These are phyloP conservation scores for Palythoa caribaeorum DNA, from an alignment of 92 coral and sea anemone genomes.

Conservation along the genomic window DNA sequence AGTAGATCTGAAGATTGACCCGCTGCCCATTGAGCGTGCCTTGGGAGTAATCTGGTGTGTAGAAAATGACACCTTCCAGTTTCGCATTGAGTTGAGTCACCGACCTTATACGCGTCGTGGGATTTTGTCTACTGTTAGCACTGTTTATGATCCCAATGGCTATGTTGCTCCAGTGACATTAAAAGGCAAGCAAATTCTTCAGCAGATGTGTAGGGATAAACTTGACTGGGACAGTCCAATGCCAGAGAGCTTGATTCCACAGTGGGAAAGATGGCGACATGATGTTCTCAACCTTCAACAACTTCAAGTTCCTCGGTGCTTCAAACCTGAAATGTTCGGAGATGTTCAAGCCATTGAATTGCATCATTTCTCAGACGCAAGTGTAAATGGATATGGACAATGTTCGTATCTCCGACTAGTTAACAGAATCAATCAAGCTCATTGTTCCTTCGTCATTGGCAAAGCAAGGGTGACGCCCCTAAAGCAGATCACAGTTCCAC, in stretches of 20 bases:
- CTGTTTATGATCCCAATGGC: conserved; percentile 19
- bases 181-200: background rate
- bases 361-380: background rate
- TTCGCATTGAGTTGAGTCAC: conserved; percentile 15
- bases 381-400: background rate
- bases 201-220: conserved; percentile 15
- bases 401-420: background rate
- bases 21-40: conserved; percentile 43
- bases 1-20: conserved; percentile 20
- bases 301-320: background rate
- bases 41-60: conserved; percentile 45
- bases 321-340: background rate
- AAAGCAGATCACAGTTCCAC: background rate
- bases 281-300: background rate
- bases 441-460: background rate
- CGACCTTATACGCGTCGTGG: background rate
- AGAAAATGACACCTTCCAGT: conserved; percentile 52
- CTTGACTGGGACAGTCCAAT: conserved; percentile 10
- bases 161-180: conserved; percentile 22
- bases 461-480: background rate
- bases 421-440: background rate
- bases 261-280: background rate
- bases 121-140: background rate
- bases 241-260: background rate
- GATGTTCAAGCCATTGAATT: background rate